Conservation (phyloP, 2,113 vertebrate genomes). For the Hassar affinis region DNA sequence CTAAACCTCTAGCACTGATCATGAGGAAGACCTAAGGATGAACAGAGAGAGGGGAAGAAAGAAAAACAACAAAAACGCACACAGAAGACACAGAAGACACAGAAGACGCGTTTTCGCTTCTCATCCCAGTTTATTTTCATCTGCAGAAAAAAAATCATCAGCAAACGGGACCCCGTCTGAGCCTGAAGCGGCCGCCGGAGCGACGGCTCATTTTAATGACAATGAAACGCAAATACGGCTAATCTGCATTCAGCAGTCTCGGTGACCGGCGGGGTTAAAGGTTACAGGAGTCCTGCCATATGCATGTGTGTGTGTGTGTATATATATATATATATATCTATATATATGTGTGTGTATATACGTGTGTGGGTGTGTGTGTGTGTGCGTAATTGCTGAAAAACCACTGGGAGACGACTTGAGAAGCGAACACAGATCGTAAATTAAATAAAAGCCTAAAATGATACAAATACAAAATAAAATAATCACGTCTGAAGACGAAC, state of each 20-base stretch:
- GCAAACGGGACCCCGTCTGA: constrained; percentile 50
- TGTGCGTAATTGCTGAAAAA: background rate
- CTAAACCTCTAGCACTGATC: too few relatives aligned
- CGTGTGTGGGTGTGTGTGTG: too few relatives aligned
- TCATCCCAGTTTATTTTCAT: constrained; percentile 65
- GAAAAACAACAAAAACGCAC: too few relatives aligned
- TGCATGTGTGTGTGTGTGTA: background rate
- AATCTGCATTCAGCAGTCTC: constrained; percentile 65
- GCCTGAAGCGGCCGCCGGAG: constrained; percentile 5
- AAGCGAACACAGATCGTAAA: constrained; percentile 48
- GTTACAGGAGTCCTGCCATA: constrained; percentile 54
- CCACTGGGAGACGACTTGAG: constrained; percentile 40
- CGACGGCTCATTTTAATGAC: constrained; percentile 54
- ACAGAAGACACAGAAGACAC: constrained; percentile 32
- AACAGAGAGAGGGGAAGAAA: background rate
- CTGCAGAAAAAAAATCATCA: constrained; percentile 46
- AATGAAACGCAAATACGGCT: constrained; percentile 67
- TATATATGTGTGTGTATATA: too few relatives aligned
- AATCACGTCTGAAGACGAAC: constrained; percentile 48
- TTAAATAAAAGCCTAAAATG: constrained; percentile 66
- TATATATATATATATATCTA: too few relatives aligned
- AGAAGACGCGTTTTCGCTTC: constrained; percentile 45
- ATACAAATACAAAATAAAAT: constrained; percentile 52
- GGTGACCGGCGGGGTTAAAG: constrained; percentile 66
- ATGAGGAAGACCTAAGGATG: background rate